Conservation (phyloP, 2,797 vertebrate species). For the Monodelphis domestica region DNA sequence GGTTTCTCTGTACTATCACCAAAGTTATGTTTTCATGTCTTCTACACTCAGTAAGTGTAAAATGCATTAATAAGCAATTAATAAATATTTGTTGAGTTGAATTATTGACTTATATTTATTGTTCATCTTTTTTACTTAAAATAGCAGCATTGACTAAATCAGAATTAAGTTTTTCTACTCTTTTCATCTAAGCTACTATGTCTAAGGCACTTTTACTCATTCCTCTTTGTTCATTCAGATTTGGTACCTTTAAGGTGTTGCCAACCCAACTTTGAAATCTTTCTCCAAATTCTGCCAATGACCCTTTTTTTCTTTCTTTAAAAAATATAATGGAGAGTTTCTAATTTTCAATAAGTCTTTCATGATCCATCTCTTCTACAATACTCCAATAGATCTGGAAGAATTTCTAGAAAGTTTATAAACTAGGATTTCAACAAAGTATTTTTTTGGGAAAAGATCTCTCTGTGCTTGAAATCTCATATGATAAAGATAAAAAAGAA, state of each 20-base stretch:
- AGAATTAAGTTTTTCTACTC: background rate
- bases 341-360: constrained; percentile 15
- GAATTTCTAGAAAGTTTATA: background rate
- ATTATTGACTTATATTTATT: background rate
- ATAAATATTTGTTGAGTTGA: background rate
- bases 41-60: background rate
- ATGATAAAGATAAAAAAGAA: background rate
- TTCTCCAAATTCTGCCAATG: constrained; percentile 20
- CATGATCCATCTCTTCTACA: background rate
- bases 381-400: background rate
- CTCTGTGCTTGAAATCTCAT: background rate
- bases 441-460: background rate
- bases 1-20: background rate
- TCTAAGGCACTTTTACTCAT: background rate
- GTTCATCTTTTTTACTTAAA: background rate
- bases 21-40: background rate
- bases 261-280: constrained; percentile 5
- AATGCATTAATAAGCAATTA: background rate
- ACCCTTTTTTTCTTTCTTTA: background rate
- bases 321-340: background rate
- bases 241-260: constrained; percentile 37
- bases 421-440: background rate
- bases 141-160: background rate
- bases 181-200: background rate
- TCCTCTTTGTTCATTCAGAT: background rate